Percentiles rank a stretch among this genome's conserved stretches.
phyloP scores from a whole-genome alignment of 2,797 vertebrate species.

The Euthynnus affinis region DNA sequence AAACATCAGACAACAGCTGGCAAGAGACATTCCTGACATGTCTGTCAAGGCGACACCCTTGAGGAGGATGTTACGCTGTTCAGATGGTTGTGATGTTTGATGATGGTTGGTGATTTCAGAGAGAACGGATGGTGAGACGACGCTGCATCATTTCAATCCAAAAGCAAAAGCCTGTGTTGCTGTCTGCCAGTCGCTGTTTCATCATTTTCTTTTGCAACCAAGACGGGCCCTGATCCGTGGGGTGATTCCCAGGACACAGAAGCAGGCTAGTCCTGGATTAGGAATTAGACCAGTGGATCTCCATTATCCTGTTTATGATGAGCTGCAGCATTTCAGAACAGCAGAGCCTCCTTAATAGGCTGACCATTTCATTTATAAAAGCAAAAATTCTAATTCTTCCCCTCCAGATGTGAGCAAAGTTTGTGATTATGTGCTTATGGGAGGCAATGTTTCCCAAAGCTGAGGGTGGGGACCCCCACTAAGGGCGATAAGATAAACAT shows the following conservation, averaged over 20 bases:
- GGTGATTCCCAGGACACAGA: constrained; percentile 30
- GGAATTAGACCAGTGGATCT: constrained; percentile 40
- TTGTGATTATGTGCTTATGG: neutral
- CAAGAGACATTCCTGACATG: constrained; percentile 39
- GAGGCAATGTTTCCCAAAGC: neutral
- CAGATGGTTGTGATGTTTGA: constrained; percentile 17
- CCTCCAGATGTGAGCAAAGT: neutral
- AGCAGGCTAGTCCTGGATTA: constrained; percentile 50
- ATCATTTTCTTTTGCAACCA: constrained; percentile 24
- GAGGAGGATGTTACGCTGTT: constrained; percentile 41
- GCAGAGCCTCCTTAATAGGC: neutral
- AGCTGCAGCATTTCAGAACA: constrained; percentile 5
- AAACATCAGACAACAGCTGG: constrained; percentile 75
- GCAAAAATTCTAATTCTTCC: neutral
- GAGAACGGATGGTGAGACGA: neutral
- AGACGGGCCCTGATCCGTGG: neutral
- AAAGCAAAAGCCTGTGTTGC: constrained; percentile 13
- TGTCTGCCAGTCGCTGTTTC: constrained; percentile 15
- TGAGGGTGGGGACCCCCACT: neutral
- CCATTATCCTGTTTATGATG: constrained; percentile 33
- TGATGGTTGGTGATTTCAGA: constrained; percentile 17
- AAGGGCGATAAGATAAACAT: neutral
- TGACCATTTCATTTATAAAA: neutral
- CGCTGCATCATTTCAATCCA: neutral
- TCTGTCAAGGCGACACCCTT: constrained; percentile 63